These are phyloP conservation scores for Lutraria lutraria DNA, from an alignment of 2,888 invertebrate genomes.

Conservation along the genomic window DNA sequence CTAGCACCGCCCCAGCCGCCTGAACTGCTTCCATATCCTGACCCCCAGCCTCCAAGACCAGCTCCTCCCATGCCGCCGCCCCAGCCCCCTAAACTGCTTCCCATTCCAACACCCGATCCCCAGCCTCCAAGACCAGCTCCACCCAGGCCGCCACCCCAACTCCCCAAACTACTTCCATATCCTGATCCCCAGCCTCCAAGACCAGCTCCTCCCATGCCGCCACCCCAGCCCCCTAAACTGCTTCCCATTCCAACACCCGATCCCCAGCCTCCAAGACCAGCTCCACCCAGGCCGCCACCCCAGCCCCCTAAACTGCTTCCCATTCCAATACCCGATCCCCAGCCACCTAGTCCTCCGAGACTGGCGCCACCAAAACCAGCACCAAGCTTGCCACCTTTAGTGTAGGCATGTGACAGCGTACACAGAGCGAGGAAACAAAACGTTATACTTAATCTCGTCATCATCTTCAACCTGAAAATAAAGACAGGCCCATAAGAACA, in stretches of 20 bases:
- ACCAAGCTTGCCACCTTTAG: not conserved
- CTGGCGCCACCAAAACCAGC: not conserved
- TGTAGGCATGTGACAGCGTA: conserved; percentile 4
- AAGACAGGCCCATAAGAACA: not conserved
- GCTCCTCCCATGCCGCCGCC: not conserved
- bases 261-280: conserved; percentile 14
- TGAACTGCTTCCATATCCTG: not conserved
- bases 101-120: not conserved
- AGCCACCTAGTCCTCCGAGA: not conserved
- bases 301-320: not conserved
- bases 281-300: not conserved
- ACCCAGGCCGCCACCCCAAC: not conserved
- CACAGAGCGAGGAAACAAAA: conserved; percentile 40
- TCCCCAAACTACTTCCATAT: not conserved
- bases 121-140: not conserved
- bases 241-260: not conserved
- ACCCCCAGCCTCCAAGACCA: not conserved
- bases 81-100: not conserved
- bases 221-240: not conserved
- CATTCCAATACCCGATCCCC: not conserved
- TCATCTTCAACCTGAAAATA: conserved; percentile 32
- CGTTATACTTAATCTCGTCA: conserved; percentile 34
- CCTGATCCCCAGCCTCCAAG: not conserved
- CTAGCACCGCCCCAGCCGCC: conserved; percentile 29
- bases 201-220: not conserved